Base-by-base conservation (phyloP, 1,140 invertebrate species). In the Drosophila athabasca region DNA sequence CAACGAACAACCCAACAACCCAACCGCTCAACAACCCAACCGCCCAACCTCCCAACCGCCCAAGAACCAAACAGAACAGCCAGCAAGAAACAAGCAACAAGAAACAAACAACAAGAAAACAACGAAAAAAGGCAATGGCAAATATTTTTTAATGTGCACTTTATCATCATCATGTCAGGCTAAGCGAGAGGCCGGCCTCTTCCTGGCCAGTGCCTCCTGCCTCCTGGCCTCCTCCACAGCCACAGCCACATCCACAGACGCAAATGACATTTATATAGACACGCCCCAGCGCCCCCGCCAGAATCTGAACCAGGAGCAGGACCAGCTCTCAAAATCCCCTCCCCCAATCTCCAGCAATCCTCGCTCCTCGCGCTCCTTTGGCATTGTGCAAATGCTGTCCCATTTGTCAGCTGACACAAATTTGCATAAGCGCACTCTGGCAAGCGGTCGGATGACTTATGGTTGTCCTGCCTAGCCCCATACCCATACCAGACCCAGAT, bases 251-350 rank as follows among this genome's bases (percentile, higher is more conserved):
- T 39, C 35, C 11, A 39, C 35, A 39, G 35, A 80, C 72, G 80
- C 68, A 85, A 85, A 85, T 85, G 77, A 85, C 77, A 85, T 85
- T 85, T 85, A 85, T 85, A 85, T 85, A 85, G 81, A 85, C 81
- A 85, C 73, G 81, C 68, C 73, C 64, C 73, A 76, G 58, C 76
- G 64, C 62, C 66, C 60, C 64, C 35, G 15, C 41, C 9, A 39
- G 35, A 41, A 64, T 15, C 43, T 13, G 61, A 45, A 35, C 19
- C 54, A 29, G 61, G 7, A 19, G 26, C 24, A 57, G 45, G 15
- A 19, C 17, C 22, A 52, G 35, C 7, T 39, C 35, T 9, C 11
- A 9, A 35, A 35, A 35, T 35, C 9, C 24, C 35, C 41, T 35
- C 8, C 17, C 24, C 17, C 17, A 19, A 19, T 19, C 17, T n/a